Evolutionary conservation across 2,113 vertebrate genomes (phyloP), one percentile per base, ranked within the genome.

Genomic region (Strigops habroptila): DNA sequence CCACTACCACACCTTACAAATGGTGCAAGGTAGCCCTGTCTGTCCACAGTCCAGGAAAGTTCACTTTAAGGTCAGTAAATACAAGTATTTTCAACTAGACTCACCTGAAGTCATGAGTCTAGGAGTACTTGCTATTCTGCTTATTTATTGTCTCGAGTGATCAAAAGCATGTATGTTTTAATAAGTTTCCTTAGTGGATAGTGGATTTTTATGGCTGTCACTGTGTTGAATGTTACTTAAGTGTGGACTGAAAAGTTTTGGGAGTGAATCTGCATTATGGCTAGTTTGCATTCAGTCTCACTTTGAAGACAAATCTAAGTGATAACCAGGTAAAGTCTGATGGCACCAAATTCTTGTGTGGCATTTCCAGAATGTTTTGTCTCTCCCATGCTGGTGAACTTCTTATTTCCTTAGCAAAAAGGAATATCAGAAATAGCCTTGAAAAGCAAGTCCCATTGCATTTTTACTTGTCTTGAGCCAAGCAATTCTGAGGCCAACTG

Each of bases 21-120:
- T 0, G 1, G 31, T 18, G 30, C 28, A 52, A 62, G 41, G 62
- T 44, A 81, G 74, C 17, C 18, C 4, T 1, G 0, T 23, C 30
- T 81, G 30, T 44, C 64, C 44, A 23, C 16, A 48, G 25, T 10
- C 41, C 64, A 55, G 35, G 55, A 21, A 74, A 75, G 62, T n/a
- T 78, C 68, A 55, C 64, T 35, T 21, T 23, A 78, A 52, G 64
- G 35, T 44, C 52, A 84, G 19, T 30, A 84, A 91, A 76, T 41
- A 1, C 39, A 60, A 76, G 31, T 22, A 69, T 76, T 88, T 89
- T 79, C 5, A 10, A 16, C 39, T 51, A 27, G 35, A 44, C 25
- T 53, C 24, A 18, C 25, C 15, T 23, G 3, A 27, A 74, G 23
- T 57, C 39, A n/a, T 15, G 49, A 43, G 37, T 17, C 48, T 52